Percentiles rank a stretch among this genome's conserved stretches.
These are phyloP conservation scores for Caenorhabditis sp. DNA, from an alignment of 2,888 invertebrate species.

Conservation along the genomic window DNA sequence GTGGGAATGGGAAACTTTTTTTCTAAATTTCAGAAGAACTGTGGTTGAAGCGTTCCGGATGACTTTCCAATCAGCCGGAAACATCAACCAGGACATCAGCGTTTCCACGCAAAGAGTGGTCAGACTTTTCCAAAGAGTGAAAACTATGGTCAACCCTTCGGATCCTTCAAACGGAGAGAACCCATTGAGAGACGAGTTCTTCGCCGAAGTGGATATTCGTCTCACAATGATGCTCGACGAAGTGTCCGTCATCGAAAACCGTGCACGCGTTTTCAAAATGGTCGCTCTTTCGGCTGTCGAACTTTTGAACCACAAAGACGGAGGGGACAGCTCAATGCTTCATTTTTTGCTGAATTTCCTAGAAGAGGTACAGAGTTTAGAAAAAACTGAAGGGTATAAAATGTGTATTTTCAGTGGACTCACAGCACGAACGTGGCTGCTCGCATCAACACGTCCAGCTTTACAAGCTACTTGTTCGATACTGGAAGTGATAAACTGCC, in stretches of 20 bases:
- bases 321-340: not conserved
- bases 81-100: slow-evolving; percentile 5
- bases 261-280: slow-evolving; percentile 35
- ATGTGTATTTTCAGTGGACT: slow-evolving; percentile 28
- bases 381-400: not conserved
- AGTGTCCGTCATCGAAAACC: slow-evolving; percentile 21
- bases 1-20: too few relatives aligned
- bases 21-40: slow-evolving; percentile 6
- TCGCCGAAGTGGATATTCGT: slow-evolving; percentile 4
- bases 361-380: not conserved
- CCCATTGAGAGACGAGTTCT: slow-evolving; percentile 9
- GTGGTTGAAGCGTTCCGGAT: slow-evolving; percentile 10
- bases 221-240: slow-evolving; percentile 30
- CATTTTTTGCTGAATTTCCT: slow-evolving; percentile 14
- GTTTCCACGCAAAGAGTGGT: not conserved
- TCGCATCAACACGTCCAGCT: slow-evolving; percentile 13
- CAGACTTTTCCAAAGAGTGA: not conserved
- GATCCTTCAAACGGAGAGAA: too few relatives aligned
- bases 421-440: not conserved
- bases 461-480: slow-evolving; percentile 24
- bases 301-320: not conserved
- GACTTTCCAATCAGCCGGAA: slow-evolving; percentile 8
- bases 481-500: not conserved
- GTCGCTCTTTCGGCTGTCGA: not conserved
- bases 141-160: too few relatives aligned